Evolutionary conservation across 2,797 vertebrate species (phyloP).

Genomic region (Rallus crepitans): DNA sequence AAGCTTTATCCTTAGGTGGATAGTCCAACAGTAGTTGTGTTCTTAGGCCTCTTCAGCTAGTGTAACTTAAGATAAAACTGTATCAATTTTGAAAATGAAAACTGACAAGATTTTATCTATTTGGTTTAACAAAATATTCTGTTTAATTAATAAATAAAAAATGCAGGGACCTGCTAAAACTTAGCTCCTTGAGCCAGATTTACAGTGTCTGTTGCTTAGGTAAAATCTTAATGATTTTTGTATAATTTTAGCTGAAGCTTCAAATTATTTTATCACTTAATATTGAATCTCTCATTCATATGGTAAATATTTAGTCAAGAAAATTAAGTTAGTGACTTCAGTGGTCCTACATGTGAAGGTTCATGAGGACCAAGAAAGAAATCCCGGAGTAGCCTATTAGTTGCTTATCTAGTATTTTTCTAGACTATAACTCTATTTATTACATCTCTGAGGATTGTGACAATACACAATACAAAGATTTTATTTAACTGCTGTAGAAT

Average conservation of each 20-base stretch:
- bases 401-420: neutral
- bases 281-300: neutral
- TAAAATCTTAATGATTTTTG: neutral
- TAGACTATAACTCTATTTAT: neutral
- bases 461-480: neutral
- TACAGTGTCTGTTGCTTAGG: neutral
- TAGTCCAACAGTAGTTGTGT: neutral
- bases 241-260: neutral
- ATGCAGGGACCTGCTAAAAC: neutral
- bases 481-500: neutral
- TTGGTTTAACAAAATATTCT: neutral
- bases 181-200: neutral
- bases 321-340: neutral
- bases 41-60: neutral
- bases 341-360: neutral
- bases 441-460: neutral
- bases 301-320: neutral
- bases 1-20: neutral
- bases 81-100: neutral
- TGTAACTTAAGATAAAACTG: neutral
- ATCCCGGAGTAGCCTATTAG: neutral
- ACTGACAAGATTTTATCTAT: neutral
- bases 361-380: neutral
- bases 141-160: neutral
- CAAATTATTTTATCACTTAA: neutral